Percentiles rank a stretch among this genome's conserved stretches.
Evolutionary conservation across 2,888 invertebrate species (phyloP).

Genomic region (Clepsis dumicolana): DNA sequence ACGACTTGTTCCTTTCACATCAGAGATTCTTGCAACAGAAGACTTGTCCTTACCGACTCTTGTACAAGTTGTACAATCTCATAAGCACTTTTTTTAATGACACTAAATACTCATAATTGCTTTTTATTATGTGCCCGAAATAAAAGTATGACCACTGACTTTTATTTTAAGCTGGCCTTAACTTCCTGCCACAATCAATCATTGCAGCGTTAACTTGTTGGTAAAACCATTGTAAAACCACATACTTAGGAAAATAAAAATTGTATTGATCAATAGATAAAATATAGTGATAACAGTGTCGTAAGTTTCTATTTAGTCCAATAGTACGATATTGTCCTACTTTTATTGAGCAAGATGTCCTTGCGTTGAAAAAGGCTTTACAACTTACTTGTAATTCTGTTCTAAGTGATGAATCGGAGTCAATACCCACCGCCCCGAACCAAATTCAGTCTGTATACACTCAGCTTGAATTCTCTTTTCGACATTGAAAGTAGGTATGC

Average conservation of each 20-base stretch:
- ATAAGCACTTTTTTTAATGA: no score
- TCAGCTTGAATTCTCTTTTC: not conserved
- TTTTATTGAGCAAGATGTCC: conserved; percentile 23
- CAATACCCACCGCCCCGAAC: not conserved
- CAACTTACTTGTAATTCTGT: not conserved
- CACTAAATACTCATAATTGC: no score
- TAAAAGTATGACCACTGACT: no score
- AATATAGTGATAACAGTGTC: not conserved
- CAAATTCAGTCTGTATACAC: not conserved
- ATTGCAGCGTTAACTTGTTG: no score
- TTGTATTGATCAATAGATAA: conserved; percentile 14
- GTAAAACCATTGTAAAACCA: no score
- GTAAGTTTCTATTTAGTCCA: conserved; percentile 6
- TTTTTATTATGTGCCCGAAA: no score
- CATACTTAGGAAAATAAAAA: not conserved
- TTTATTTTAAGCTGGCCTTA: no score
- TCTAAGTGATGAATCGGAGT: not conserved
- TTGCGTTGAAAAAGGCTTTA: conserved; percentile 18
- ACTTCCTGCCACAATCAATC: not conserved
- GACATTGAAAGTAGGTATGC: not conserved
- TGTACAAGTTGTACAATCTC: no score
- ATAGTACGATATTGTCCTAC: conserved; percentile 24
- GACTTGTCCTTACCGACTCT: not conserved
- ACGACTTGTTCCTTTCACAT: not conserved
- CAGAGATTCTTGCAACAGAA: not conserved